Base-by-base conservation (phyloP, 2,113 vertebrate species). In the Cyanoramphus novaezelandiae region DNA sequence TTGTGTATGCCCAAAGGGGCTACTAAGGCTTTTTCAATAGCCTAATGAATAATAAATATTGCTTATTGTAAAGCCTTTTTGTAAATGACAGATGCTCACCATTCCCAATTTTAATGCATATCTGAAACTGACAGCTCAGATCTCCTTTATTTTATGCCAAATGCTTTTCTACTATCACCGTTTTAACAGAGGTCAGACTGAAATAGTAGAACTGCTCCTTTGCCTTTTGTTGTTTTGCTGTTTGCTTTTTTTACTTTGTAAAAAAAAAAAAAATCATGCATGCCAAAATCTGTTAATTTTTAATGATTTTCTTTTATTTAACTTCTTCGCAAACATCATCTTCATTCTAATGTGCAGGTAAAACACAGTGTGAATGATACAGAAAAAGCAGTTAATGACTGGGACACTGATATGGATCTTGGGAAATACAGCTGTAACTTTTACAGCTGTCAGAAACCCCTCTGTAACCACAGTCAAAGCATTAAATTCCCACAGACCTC, bases 211-310 rank as follows among this genome's bases (percentile, higher is more conserved):
- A 55, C 5, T 10, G 35, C 31, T 83, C 41, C 50, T 55, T 13
- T 71, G 27, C 21, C 43, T 52, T 25, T 53, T 37, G 57, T 59
- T 59, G 20, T n/a, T 57, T 57, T 14, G 31, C 23, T 59, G 55
- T n/a, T 59, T 59, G 20, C 27, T 57, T 46, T 76, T 82, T 75
- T 60, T 13, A 52, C 64, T 55, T 85, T 69, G 31, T 12, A 33
- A 33, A 57, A 57, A 3, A 28, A 63, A 75, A 75, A 79, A 14
- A 3, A 43, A 17, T 21, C 0, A 0, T 31, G 9, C 19, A 41
- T 41, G 17, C 14, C 41, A 52, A 76, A 88, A 13, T 24, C 9
- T 71, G 10, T 47, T 68, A 44, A 33, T 86, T 88, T 29, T 35
- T 65, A 49, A 81, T 55, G 4, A 19, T 64, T 85, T 68, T 68